Conservation (phyloP, 1,140 invertebrate species). For the Pomacea maculata region DNA sequence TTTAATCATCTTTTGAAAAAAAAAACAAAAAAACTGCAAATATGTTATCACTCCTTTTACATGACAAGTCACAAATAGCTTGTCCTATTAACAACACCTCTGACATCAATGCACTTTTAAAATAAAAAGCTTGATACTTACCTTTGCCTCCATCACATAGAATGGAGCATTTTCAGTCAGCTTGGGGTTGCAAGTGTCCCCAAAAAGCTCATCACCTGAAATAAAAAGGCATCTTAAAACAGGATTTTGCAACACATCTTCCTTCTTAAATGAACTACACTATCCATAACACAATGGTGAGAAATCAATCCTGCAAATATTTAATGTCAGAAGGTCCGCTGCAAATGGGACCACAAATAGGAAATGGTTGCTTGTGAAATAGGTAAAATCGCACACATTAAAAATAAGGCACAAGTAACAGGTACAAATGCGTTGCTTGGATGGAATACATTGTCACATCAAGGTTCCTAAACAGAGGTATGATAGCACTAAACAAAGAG, state of each 20-base stretch:
- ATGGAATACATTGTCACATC: no score
- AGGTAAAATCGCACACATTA: no score
- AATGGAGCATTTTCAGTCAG: background rate
- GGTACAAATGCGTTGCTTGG: no score
- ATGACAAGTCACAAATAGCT: background rate
- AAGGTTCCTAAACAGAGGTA: no score
- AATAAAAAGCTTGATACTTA: background rate
- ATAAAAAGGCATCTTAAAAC: background rate
- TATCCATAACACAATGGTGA: no score
- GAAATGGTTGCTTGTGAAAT: no score
- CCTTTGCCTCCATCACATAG: background rate
- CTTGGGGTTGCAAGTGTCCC: background rate
- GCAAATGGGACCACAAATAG: background rate
- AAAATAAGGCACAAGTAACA: no score
- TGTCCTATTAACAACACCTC: background rate
- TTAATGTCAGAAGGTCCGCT: no score
- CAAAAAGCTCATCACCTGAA: conserved; percentile 13
- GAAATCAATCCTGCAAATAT: no score
- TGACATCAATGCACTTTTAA: background rate
- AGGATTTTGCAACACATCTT: no score
- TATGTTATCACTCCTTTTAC: background rate
- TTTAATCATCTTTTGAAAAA: background rate
- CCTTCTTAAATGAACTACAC: no score
- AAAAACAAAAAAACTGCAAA: background rate
- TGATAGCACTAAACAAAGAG: no score